Evolutionary conservation across 2,888 invertebrate genomes (phyloP).

Genomic region (Eumerus sabulonum): DNA sequence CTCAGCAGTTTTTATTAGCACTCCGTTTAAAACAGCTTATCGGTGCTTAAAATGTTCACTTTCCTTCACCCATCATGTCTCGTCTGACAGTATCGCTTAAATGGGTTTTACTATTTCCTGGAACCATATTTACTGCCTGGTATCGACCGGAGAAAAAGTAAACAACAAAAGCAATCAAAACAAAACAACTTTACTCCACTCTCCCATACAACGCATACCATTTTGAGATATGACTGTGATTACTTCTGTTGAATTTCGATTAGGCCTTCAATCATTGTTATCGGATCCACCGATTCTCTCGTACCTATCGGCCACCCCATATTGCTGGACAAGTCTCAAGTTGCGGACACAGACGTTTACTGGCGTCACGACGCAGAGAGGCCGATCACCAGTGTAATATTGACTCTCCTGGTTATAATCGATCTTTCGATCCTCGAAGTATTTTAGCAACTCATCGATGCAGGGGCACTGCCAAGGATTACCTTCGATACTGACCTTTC

Average conservation of each 20-base stretch:
- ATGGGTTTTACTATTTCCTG: too few relatives aligned
- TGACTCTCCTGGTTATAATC: conserved; percentile 72
- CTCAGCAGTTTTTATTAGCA: too few relatives aligned
- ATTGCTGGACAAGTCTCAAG: conserved; percentile 32
- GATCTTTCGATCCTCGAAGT: conserved; percentile 70
- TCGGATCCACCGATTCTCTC: neutral
- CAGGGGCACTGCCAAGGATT: conserved; percentile 78
- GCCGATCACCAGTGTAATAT: conserved; percentile 74
- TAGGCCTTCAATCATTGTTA: conserved; percentile 1
- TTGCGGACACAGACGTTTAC: conserved; percentile 72
- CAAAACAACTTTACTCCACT: too few relatives aligned
- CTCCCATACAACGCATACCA: too few relatives aligned
- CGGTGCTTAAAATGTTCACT: too few relatives aligned
- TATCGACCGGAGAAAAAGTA: too few relatives aligned
- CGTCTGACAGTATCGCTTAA: too few relatives aligned
- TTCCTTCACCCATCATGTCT: too few relatives aligned
- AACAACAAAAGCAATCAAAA: too few relatives aligned
- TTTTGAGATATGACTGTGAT: too few relatives aligned
- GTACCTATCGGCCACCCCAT: conserved; percentile 21
- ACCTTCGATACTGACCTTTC: conserved; percentile 74
- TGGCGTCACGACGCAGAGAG: conserved; percentile 74
- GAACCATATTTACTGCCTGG: too few relatives aligned
- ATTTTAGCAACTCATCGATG: conserved; percentile 72
- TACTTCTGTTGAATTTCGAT: neutral
- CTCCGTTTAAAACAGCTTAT: too few relatives aligned